Evolutionary conservation across 2,797 vertebrate genomes (phyloP), one percentile per base, ranked within the genome.

Genomic region (Propithecus deckenii): DNA sequence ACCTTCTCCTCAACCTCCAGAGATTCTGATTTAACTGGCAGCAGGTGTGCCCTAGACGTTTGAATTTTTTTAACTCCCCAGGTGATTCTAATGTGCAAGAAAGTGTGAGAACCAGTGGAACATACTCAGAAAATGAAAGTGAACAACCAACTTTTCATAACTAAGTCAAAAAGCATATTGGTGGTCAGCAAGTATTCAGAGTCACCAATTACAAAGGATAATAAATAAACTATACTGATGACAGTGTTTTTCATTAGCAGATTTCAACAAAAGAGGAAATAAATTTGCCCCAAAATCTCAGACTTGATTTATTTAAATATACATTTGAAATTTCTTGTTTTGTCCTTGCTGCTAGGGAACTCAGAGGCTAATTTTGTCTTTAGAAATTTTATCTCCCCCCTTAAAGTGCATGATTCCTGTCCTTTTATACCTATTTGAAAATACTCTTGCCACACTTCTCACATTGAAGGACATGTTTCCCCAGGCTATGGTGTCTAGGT

Each of bases 251-350:
- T 32, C 46, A 32, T 86, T 90, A 93, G 69, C 15, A 32, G 78
- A 87, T 78, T 88, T 90, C 57, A 92, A 80, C 23, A 55, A 75
- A 67, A 94, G 38, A 87, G 22, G 80, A 95, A 85, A 84, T 61
- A 43, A 65, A 79, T 65, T 89, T 89, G 38, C 6, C 17, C 25
- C 35, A 5, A 41, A 83, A 63, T 25, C 41, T 87, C 61, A 38
- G 38, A 41, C 14, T 85, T 89, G 61, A 75, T 79, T 97, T 85
- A 92, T 91, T 96, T 74, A 81, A 65, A 88, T 43, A 17, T 28
- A 3, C 75, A 48, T 75, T 87, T 89, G 65, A 92, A 18, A 86
- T 61, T n/a, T 86, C 22, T 52, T 41, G 10, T 84, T 92, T 93
- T 41, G 32, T 72, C 18, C 48, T 92, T 93, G 71, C 59, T 79